Percentiles rank a stretch among this genome's conserved stretches.
These are phyloP conservation scores for Rana temporaria DNA, from an alignment of 2,113 vertebrate genomes.

Conservation along the genomic window DNA sequence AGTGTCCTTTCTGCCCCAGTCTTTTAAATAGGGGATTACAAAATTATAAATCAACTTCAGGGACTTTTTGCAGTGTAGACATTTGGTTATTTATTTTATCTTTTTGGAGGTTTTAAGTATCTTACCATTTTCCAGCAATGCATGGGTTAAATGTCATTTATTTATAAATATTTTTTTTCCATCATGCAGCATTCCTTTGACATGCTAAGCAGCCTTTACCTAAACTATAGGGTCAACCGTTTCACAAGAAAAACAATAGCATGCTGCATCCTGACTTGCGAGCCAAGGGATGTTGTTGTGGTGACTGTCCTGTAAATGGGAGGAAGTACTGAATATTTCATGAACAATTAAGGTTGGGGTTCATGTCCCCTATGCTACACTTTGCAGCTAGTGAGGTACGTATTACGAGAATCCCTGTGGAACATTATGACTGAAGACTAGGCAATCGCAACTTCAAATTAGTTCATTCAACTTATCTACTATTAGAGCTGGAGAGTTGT, in stretches of 20 bases:
- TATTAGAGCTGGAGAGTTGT: too few relatives aligned
- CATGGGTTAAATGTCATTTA: neutral
- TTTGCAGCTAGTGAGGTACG: slow-evolving; percentile 3
- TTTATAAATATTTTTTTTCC: neutral
- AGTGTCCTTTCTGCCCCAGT: too few relatives aligned
- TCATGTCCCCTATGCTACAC: slow-evolving; percentile 43
- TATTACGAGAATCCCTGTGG: slow-evolving; percentile 28
- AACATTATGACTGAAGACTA: slow-evolving; percentile 6
- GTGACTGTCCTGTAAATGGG: slow-evolving; percentile 54
- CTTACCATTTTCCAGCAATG: neutral
- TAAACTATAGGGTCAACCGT: slow-evolving; percentile 40
- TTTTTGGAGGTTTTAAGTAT: too few relatives aligned
- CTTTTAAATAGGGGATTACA: too few relatives aligned
- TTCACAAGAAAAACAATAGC: slow-evolving; percentile 54
- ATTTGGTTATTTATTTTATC: too few relatives aligned
- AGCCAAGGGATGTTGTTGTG: slow-evolving; percentile 56
- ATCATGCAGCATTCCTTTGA: neutral
- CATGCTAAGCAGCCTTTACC: slow-evolving; percentile 32
- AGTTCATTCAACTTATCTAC: neutral
- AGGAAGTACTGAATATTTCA: slow-evolving; percentile 50
- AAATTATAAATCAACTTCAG: too few relatives aligned
- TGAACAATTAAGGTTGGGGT: slow-evolving; percentile 57
- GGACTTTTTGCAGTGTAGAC: too few relatives aligned
- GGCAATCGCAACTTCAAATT: neutral
- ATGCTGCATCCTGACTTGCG: slow-evolving; percentile 48